phyloP scores from a whole-genome alignment of 2,888 invertebrate genomes.

The Stegophylla sp. region DNA sequence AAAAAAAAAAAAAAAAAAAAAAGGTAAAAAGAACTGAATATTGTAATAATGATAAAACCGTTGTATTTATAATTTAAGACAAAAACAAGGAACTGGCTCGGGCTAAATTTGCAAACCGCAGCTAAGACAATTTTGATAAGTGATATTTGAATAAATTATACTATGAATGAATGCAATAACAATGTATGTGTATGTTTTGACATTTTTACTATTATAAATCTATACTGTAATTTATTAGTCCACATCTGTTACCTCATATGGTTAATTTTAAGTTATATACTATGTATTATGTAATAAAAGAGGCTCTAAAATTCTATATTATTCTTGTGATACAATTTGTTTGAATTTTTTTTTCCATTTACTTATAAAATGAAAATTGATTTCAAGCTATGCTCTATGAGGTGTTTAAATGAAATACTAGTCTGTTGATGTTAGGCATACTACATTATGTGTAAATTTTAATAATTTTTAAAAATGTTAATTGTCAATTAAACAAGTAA shows the following conservation, averaged over 20 bases:
- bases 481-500: no score
- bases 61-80: constrained; percentile 11
- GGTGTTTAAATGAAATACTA: no score
- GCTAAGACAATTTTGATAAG: constrained; percentile 2
- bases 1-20: background rate
- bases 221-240: background rate
- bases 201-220: background rate
- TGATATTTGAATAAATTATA: background rate
- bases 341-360: no score
- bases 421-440: no score
- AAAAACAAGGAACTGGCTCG: background rate
- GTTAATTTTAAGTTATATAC: constrained; percentile 4
- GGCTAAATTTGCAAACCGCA: background rate
- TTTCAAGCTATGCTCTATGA: no score
- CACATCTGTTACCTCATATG: background rate
- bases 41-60: constrained; percentile 27
- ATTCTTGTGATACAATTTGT: no score
- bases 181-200: constrained; percentile 14
- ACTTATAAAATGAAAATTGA: no score
- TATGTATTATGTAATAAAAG: background rate
- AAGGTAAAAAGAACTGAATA: constrained; percentile 34
- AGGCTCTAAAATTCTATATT: background rate
- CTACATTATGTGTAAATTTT: no score
- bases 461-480: no score
- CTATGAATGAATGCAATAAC: constrained; percentile 12